These are phyloP conservation scores for Tipula unca DNA, from an alignment of 2,888 invertebrate genomes.

Conservation along the genomic window DNA sequence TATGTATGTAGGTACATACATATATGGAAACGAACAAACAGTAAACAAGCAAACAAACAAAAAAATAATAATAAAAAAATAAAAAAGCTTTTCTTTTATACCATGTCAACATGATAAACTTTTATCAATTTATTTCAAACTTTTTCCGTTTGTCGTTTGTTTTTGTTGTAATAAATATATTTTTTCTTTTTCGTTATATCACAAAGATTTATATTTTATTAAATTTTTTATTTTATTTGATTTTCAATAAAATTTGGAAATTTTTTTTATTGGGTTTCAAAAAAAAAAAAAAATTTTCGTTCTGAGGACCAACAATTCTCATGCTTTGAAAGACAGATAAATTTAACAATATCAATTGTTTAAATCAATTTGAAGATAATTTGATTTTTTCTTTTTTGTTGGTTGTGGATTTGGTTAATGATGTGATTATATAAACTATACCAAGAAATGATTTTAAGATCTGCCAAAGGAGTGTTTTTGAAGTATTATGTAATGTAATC, in stretches of 20 bases:
- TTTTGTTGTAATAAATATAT: not conserved
- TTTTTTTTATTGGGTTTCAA: not conserved
- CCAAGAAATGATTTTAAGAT: not conserved
- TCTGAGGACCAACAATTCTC: not conserved
- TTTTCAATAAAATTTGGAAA: not conserved
- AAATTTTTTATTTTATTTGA: not conserved
- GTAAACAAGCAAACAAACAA: not conserved
- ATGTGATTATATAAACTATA: not conserved
- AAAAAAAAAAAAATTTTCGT: not conserved
- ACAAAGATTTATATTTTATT: not conserved
- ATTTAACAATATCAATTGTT: not conserved
- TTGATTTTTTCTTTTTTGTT: not conserved
- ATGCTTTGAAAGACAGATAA: not conserved
- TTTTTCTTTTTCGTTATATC: not conserved
- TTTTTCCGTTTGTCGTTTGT: not conserved
- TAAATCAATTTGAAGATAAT: not conserved
- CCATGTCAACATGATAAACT: not conserved
- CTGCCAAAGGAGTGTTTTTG: too few relatives aligned
- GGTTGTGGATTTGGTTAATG: not conserved
- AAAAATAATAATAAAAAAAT: not conserved
- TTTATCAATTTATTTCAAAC: not conserved
- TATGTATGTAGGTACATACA: not conserved
- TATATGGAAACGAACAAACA: not conserved
- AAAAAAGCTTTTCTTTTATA: not conserved
- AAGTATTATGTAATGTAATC: too few relatives aligned